phyloP scores from a whole-genome alignment of 1,140 invertebrate species.

The Drosophila seguyi region DNA sequence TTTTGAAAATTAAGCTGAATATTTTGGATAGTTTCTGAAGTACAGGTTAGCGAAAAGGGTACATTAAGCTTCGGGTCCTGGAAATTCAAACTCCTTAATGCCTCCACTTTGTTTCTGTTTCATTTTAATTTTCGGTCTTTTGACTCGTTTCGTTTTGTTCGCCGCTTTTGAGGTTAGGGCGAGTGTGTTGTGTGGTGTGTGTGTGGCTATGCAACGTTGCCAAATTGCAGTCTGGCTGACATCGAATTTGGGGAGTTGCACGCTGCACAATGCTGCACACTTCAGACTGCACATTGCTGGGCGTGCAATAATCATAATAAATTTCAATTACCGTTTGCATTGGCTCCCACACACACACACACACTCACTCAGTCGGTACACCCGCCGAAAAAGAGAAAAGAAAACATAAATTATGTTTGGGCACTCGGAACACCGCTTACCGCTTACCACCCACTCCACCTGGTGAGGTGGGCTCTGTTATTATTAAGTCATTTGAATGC shows the following conservation, averaged over 20 bases:
- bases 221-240: slow-evolving; percentile 63
- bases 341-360: slow-evolving; percentile 39
- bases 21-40: neutral
- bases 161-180: slow-evolving; percentile 34
- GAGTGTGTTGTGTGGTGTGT: neutral
- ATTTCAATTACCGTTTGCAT: slow-evolving; percentile 84
- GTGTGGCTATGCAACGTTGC: slow-evolving; percentile 55
- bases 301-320: slow-evolving; percentile 84
- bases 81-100: neutral
- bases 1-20: neutral
- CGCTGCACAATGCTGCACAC: slow-evolving; percentile 37
- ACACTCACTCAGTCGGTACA: slow-evolving; percentile 15
- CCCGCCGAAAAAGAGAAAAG: slow-evolving; percentile 4
- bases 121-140: slow-evolving; percentile 14
- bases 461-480: slow-evolving; percentile 56
- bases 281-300: slow-evolving; percentile 49
- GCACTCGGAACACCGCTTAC: slow-evolving; percentile 3
- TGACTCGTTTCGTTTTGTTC: slow-evolving; percentile 2
- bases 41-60: neutral
- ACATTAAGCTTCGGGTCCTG: neutral
- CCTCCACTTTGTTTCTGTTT: slow-evolving; percentile 15
- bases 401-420: slow-evolving; percentile 67
- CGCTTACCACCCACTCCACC: neutral
- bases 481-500: slow-evolving; percentile 84
- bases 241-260: slow-evolving; percentile 8